These are phyloP conservation scores for Arion vulgaris DNA, from an alignment of 1,140 invertebrate genomes.

Conservation along the genomic window DNA sequence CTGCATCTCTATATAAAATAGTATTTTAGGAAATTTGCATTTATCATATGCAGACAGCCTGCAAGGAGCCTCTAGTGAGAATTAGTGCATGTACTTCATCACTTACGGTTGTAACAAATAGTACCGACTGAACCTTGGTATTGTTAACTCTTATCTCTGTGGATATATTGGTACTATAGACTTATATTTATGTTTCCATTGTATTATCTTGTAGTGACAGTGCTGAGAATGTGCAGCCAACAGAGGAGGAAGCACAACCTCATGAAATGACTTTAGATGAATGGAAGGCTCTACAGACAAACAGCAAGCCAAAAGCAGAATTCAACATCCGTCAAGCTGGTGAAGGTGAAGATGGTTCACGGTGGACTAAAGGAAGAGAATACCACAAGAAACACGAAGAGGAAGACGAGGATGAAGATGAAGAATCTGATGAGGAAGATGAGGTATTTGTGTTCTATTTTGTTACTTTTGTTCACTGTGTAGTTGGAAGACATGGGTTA, in stretches of 20 bases:
- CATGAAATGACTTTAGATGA: constrained; percentile 68
- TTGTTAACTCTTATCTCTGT: no score
- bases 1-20: no score
- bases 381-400: constrained; percentile 60
- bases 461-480: no score
- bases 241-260: constrained; percentile 52
- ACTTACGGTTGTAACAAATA: no score
- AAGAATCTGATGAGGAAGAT: constrained; percentile 49
- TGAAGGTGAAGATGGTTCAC: constrained; percentile 57
- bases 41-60: no score
- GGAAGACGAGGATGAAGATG: constrained; percentile 46
- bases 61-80: no score
- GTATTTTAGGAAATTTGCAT: no score
- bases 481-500: no score
- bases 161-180: no score
- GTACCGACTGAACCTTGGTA: no score
- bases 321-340: constrained; percentile 66
- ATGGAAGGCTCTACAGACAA: constrained; percentile 62
- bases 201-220: constrained; percentile 51
- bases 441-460: constrained; percentile 42
- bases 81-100: no score
- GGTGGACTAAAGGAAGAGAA: constrained; percentile 61
- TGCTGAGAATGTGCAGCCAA: constrained; percentile 49
- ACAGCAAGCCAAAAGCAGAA: constrained; percentile 52
- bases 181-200: no score